Percentiles rank a stretch among this genome's conserved stretches.
Conservation (phyloP, 2,888 invertebrate species). For the Lithosia quadra region DNA sequence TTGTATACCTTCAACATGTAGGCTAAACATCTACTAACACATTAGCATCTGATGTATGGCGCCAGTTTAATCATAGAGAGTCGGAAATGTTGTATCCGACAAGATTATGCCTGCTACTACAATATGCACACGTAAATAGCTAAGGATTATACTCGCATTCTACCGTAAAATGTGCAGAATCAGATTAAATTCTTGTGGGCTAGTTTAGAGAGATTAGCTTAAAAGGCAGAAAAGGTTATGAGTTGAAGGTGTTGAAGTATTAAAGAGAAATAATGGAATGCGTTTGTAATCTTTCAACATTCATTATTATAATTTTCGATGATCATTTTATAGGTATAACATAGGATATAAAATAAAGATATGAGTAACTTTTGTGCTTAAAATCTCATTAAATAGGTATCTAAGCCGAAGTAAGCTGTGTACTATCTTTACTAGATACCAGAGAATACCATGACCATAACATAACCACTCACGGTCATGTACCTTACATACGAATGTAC, state of each 20-base stretch:
- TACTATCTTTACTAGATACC: no score
- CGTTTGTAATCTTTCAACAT: background rate
- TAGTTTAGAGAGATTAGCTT: background rate
- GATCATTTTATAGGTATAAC: no score
- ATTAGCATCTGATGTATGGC: constrained; percentile 10
- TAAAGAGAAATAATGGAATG: background rate
- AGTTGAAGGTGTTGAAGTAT: constrained; percentile 6
- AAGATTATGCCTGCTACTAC: constrained; percentile 12
- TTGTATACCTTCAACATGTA: background rate
- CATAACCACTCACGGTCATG: no score
- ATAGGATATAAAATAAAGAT: no score
- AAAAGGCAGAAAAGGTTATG: background rate
- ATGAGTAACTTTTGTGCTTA: no score
- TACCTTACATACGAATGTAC: no score
- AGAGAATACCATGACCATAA: no score
- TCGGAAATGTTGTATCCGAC: constrained; percentile 14
- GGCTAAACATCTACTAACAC: constrained; percentile 4
- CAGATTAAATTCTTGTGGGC: background rate
- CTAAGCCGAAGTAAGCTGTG: no score
- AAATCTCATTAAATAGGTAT: no score
- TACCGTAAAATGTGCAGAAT: background rate
- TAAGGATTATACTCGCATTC: background rate
- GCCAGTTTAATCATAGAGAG: constrained; percentile 8
- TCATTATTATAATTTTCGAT: no score
- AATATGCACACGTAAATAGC: constrained; percentile 5